Conservation (phyloP, 1,140 invertebrate genomes). For the Drosophila biarmipes region DNA sequence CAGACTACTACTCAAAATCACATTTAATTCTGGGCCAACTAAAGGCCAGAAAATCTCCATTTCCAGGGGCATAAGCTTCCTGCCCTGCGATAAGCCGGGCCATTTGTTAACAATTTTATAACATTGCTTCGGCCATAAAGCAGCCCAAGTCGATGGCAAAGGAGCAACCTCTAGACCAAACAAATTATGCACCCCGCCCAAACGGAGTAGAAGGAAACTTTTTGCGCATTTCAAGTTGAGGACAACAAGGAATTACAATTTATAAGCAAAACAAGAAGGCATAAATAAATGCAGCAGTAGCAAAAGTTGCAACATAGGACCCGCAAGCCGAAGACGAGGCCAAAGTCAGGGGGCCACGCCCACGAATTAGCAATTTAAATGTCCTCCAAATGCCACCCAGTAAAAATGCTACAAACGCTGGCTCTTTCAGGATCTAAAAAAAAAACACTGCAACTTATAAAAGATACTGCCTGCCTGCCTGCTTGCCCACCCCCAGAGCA, state of each 20-base stretch:
- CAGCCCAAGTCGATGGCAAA: slow-evolving; percentile 22
- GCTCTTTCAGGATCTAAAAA: slow-evolving; percentile 10
- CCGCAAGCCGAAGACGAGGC: not conserved
- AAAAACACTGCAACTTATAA: slow-evolving; percentile 2
- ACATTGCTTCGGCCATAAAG: slow-evolving; percentile 36
- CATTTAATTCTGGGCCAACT: slow-evolving; percentile 30
- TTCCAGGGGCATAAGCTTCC: slow-evolving; percentile 33
- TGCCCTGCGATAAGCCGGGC: slow-evolving; percentile 13
- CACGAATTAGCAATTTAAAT: slow-evolving; percentile 61
- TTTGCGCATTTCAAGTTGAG: slow-evolving; percentile 53
- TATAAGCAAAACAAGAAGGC: slow-evolving; percentile 56
- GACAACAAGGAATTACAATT: slow-evolving; percentile 54
- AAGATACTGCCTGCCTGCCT: not conserved
- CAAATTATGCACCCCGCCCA: slow-evolving; percentile 45
- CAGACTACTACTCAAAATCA: slow-evolving; percentile 3
- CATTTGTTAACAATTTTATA: slow-evolving; percentile 49
- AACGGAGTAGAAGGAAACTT: slow-evolving; percentile 29
- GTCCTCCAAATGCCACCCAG: slow-evolving; percentile 25
- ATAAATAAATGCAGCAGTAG: slow-evolving; percentile 52
- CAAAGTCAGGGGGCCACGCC: slow-evolving; percentile 41
- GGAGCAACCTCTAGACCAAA: slow-evolving; percentile 23
- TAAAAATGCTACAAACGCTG: slow-evolving; percentile 8
- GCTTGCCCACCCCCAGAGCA: slow-evolving; percentile 29
- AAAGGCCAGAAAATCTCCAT: slow-evolving; percentile 38
- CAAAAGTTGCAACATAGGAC: slow-evolving; percentile 18